Evolutionary conservation across 2,113 vertebrate species (phyloP), one percentile per base, ranked within the genome.

Genomic region (Cygnus atratus): DNA sequence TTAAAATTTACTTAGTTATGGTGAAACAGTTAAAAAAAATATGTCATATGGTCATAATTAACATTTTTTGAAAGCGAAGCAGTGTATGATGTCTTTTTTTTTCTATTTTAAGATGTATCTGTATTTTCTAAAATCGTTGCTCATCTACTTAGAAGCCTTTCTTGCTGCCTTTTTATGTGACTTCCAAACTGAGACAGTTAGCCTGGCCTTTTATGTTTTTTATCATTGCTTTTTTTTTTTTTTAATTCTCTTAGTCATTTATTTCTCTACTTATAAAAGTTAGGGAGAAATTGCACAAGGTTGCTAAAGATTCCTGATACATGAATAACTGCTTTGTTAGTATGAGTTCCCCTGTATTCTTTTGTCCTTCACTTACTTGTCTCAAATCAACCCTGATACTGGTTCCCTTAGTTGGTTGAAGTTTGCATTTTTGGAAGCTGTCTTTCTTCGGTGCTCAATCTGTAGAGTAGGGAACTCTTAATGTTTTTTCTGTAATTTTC

Each of bases 281-380:
- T n/a, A 22, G 9, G 65, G 76, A 81, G 24, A 15, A 33, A 29
- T 46, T 0, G 0, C 3, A 25, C 6, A 28, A 29, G 18, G 15
- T 48, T 33, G 21, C 37, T 50, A 21, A 77, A 67, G 20, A 67
- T 80, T 43, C 22, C 20, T 81, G 15, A 70, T 62, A 11, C 3
- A 11, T 24, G 11, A 11, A 4, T 90, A 79, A 44, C 13, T 78
- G 41, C 31, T 39, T 71, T 0, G 1, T 71, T 88, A 18, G 39
- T 63, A 2, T 70, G 11, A 78, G 0, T 1, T 18, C 52, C 48
- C 0, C 4, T 66, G 25, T 24, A 8, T 87, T 84, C 11, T 80
- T 52, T 35, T 85, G 17, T 29, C 10, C 7, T 86, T 72, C 31
- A 17, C 10, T 39, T 48, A 22, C 3, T 46, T 68, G 22, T 29